A percentile compares a stretch with the other conserved stretches of the same genome.
Conservation (phyloP, 1,140 invertebrate species). For the Helicoverpa zea region DNA sequence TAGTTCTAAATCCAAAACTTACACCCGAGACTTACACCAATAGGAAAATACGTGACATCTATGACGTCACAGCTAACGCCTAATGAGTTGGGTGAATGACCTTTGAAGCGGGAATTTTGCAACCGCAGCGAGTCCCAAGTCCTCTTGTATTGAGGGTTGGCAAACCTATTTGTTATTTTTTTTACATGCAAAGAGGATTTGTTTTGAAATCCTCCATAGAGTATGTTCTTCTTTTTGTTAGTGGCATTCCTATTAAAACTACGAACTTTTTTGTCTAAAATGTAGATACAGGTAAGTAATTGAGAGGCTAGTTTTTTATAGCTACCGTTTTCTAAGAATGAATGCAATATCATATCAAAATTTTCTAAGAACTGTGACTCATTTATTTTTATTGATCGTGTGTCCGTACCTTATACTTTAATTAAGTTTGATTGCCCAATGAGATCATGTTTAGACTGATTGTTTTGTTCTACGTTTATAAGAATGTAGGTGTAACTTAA, state of each 20-base stretch:
- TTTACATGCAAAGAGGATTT: slow-evolving; percentile 4
- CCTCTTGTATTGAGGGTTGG: slow-evolving; percentile 61
- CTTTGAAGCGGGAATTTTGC: slow-evolving; percentile 72
- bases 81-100: slow-evolving; percentile 72
- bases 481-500: too few relatives aligned
- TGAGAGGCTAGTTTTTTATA: too few relatives aligned
- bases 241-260: too few relatives aligned
- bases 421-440: background rate
- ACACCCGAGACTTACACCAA: background rate
- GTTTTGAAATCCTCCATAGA: background rate
- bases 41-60: slow-evolving; percentile 35
- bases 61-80: slow-evolving; percentile 27
- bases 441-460: background rate
- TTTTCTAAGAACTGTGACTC: background rate
- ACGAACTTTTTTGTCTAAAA: too few relatives aligned
- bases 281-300: too few relatives aligned
- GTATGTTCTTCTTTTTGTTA: background rate
- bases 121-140: slow-evolving; percentile 63
- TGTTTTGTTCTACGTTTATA: background rate
- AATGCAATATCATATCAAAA: background rate
- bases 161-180: slow-evolving; percentile 24
- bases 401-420: background rate
- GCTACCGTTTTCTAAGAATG: too few relatives aligned
- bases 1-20: background rate
- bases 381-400: background rate